Conservation (phyloP, 2,797 vertebrate species). For the Ctenosaura bakeri region DNA sequence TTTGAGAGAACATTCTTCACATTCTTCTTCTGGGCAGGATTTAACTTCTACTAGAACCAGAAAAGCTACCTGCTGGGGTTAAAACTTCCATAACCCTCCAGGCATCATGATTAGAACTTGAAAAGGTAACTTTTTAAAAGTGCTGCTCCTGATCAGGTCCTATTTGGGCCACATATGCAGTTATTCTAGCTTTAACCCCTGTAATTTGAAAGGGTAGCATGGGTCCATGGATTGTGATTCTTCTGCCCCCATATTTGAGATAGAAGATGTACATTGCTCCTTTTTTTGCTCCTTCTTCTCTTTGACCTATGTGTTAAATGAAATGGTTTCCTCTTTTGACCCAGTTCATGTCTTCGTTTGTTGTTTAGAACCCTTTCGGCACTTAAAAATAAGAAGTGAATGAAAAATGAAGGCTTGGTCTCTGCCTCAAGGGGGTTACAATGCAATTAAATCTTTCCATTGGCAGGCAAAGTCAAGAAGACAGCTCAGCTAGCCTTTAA, state of each 20-base stretch:
- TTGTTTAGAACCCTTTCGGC: constrained; percentile 10
- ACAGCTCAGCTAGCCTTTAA: constrained; percentile 14
- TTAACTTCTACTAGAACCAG: not conserved
- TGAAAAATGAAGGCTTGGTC: not conserved
- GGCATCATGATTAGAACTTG: too few relatives aligned
- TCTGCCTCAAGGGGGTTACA: not conserved
- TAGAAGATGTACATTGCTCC: not conserved
- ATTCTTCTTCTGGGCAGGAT: not conserved
- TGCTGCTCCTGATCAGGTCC: not conserved
- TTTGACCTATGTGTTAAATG: not conserved
- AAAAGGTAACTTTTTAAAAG: too few relatives aligned
- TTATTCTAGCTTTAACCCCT: not conserved
- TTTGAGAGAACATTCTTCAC: not conserved
- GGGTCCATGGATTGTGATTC: not conserved
- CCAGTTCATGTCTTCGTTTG: not conserved
- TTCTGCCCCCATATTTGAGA: not conserved
- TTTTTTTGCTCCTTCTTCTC: not conserved
- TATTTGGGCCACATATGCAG: not conserved
- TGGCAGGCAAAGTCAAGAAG: accelerated
- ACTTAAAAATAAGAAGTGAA: constrained; percentile 23
- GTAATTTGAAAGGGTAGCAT: not conserved
- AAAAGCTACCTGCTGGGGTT: too few relatives aligned
- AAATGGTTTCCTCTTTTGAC: not conserved
- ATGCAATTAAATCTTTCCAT: constrained; percentile 23
- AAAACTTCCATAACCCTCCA: too few relatives aligned